Conservation (phyloP, 2,797 vertebrate genomes). For the Microhierax caerulescens region DNA sequence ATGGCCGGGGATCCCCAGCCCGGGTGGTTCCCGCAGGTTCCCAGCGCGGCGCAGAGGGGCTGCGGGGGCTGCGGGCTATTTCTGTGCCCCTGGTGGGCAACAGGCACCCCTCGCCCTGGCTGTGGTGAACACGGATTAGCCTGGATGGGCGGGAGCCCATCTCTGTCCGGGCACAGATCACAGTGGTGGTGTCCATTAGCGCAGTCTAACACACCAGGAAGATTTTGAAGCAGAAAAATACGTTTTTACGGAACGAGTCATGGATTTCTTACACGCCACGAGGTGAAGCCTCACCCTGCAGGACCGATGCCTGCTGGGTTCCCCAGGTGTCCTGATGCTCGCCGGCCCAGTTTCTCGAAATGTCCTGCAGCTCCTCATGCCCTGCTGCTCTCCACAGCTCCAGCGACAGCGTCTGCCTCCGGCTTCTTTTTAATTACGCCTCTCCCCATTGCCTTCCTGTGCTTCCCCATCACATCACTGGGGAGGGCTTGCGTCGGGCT, state of each 20-base stretch:
- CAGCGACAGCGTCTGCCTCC: not conserved
- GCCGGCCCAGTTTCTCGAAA: not conserved
- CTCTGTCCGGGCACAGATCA: not conserved
- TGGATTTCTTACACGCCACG: not conserved
- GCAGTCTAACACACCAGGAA: rapidly evolving
- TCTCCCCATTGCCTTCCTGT: not conserved
- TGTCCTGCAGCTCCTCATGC: rapidly evolving
- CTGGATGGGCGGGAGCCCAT: not conserved
- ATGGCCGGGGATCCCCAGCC: not conserved
- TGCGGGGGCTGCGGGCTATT: not conserved
- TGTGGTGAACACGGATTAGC: not conserved
- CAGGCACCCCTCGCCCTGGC: rapidly evolving
- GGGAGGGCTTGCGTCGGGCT: not conserved
- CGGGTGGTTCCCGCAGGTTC: not conserved
- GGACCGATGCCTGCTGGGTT: not conserved
- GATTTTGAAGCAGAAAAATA: not conserved
- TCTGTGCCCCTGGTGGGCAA: not conserved
- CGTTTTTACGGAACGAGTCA: not conserved
- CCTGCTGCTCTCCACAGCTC: not conserved
- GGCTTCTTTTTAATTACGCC: rapidly evolving
- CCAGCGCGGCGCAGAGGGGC: rapidly evolving
- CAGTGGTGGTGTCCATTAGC: not conserved
- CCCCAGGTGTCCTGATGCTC: not conserved
- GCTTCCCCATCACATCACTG: not conserved
- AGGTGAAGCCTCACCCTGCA: not conserved